phyloP scores from a whole-genome alignment of 2,797 vertebrate species.

The Philypnodon macrostomus region DNA sequence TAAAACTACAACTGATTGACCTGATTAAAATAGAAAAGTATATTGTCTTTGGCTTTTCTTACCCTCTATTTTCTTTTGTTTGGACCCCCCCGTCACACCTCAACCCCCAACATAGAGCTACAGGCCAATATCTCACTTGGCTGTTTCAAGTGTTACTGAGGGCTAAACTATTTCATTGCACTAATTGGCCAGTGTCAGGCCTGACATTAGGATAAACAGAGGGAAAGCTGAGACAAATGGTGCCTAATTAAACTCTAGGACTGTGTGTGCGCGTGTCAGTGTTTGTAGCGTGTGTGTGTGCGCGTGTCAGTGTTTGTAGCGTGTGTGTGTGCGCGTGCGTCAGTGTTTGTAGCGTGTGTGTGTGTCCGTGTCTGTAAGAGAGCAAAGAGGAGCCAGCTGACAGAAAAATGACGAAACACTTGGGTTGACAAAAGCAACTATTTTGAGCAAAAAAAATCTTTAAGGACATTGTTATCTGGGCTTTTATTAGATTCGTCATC shows the following conservation, averaged over 20 bases:
- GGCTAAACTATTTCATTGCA: slow-evolving; percentile 88
- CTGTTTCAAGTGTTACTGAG: slow-evolving; percentile 66
- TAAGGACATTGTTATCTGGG: slow-evolving; percentile 28
- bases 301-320: slow-evolving; percentile 18
- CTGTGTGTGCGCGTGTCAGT: slow-evolving; percentile 21
- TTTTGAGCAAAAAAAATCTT: slow-evolving; percentile 35
- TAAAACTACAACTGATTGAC: slow-evolving; percentile 36
- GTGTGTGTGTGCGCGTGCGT: slow-evolving; percentile 20
- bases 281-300: slow-evolving; percentile 25
- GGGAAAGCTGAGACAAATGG: slow-evolving; percentile 88
- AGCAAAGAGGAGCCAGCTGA: slow-evolving; percentile 68
- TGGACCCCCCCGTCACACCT: slow-evolving; percentile 19
- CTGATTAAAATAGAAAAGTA: slow-evolving; percentile 25
- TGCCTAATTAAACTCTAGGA: slow-evolving; percentile 85
- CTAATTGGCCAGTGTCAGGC: slow-evolving; percentile 90
- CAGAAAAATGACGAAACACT: slow-evolving; percentile 69
- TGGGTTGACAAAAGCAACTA: slow-evolving; percentile 56
- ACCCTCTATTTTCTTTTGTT: slow-evolving; percentile 32
- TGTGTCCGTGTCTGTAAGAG: slow-evolving; percentile 12
- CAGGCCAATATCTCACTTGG: slow-evolving; percentile 55
- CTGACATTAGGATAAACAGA: slow-evolving; percentile 91
- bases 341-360: slow-evolving; percentile 17
- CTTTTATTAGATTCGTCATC: slow-evolving; percentile 48
- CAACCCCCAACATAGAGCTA: slow-evolving; percentile 32
- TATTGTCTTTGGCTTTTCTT: too few relatives aligned